A percentile compares a stretch with the other conserved stretches of the same genome.
Evolutionary conservation across 2,113 vertebrate species (phyloP).

Genomic region (Forbesichthys agassizii): DNA sequence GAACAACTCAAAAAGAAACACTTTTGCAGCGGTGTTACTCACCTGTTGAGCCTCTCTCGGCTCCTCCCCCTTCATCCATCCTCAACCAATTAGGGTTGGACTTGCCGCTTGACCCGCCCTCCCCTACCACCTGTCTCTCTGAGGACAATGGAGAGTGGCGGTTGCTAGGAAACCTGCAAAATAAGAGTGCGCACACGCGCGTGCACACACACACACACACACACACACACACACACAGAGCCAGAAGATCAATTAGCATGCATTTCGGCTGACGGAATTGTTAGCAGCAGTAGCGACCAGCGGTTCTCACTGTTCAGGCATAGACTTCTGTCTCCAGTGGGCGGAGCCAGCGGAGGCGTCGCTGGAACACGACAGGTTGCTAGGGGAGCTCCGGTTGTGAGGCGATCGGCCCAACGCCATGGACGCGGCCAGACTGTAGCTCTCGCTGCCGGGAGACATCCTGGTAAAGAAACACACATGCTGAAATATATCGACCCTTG

Average conservation of each 20-base stretch:
- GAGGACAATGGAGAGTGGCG: conserved; percentile 90
- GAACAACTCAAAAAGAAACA: neutral
- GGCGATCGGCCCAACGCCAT: conserved; percentile 88
- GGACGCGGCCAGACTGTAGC: conserved; percentile 91
- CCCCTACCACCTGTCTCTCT: conserved; percentile 87
- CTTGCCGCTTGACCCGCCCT: conserved; percentile 83
- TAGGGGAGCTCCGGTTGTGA: conserved; percentile 94
- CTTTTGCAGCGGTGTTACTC: neutral
- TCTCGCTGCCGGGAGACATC: conserved; percentile 91
- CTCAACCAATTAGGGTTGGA: conserved; percentile 90
- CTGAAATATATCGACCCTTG: neutral
- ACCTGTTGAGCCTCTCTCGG: conserved; percentile 63
- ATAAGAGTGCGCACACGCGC: neutral
- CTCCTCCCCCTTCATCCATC: conserved; percentile 82
- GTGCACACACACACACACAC: neutral
- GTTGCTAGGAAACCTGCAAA: conserved; percentile 88
- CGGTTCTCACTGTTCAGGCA: conserved; percentile 93
- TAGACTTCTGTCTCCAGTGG: conserved; percentile 94
- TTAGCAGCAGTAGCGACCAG: too few species aligned
- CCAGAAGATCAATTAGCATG: neutral
- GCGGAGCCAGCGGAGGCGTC: conserved; percentile 89
- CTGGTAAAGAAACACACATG: conserved; percentile 64
- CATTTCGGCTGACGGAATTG: too few species aligned
- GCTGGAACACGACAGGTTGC: conserved; percentile 92
- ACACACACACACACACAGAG: neutral